Evolutionary conservation across 2,113 vertebrate species (phyloP).

Genomic region (Takifugu bimaculatus): DNA sequence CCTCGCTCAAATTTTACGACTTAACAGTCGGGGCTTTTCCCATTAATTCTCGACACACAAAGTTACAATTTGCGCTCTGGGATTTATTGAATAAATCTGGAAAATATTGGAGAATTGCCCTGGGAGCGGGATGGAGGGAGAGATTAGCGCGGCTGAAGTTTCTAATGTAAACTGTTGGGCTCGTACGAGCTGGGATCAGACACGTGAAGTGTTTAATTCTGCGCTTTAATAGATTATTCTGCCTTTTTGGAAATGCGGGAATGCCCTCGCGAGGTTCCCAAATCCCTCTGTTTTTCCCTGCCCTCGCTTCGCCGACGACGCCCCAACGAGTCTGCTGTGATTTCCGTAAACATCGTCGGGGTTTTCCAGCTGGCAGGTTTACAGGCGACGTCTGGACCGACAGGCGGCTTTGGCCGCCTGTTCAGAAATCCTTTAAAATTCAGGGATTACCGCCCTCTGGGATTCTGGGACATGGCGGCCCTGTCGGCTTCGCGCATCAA

Average conservation of each 20-base stretch:
- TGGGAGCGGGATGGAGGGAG: slow-evolving; percentile 38
- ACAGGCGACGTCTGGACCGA: slow-evolving; percentile 38
- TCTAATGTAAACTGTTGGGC: slow-evolving; percentile 64
- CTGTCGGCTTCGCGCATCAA: slow-evolving; percentile 8
- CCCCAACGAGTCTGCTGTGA: slow-evolving; percentile 28
- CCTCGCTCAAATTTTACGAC: slow-evolving; percentile 74
- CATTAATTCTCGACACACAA: slow-evolving; percentile 76
- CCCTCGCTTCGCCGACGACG: slow-evolving; percentile 22
- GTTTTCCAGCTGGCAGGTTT: slow-evolving; percentile 44
- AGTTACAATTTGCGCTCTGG: slow-evolving; percentile 59
- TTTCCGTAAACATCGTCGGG: slow-evolving; percentile 31
- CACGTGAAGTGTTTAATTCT: slow-evolving; percentile 56
- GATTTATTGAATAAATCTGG: slow-evolving; percentile 72
- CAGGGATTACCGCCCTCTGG: slow-evolving; percentile 27
- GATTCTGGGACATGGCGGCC: slow-evolving; percentile 16
- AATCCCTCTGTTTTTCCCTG: slow-evolving; percentile 42
- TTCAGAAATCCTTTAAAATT: slow-evolving; percentile 30
- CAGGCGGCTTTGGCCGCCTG: slow-evolving; percentile 24
- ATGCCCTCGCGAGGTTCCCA: slow-evolving; percentile 31
- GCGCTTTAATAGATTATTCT: slow-evolving; percentile 57
- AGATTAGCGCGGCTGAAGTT: slow-evolving; percentile 64
- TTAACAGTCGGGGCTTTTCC: slow-evolving; percentile 75
- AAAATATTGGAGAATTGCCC: slow-evolving; percentile 52
- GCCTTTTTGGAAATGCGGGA: slow-evolving; percentile 43
- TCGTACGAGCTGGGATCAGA: slow-evolving; percentile 71